phyloP scores from a whole-genome alignment of 2,888 invertebrate species.

The Hesperia comma region DNA sequence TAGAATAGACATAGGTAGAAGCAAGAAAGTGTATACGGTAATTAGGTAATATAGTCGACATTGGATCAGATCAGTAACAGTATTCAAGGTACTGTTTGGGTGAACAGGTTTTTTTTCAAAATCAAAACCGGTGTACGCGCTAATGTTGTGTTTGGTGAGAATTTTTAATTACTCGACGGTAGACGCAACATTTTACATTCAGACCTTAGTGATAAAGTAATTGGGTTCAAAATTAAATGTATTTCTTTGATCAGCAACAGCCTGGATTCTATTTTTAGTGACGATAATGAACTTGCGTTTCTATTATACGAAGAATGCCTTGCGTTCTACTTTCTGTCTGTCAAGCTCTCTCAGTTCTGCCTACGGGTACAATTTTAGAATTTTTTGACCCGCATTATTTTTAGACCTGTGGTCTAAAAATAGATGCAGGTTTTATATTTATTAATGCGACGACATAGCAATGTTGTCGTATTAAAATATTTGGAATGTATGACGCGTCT shows the following conservation, averaged over 20 bases:
- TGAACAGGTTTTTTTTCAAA: not conserved
- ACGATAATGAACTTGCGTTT: slow-evolving; percentile 6
- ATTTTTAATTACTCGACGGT: not conserved
- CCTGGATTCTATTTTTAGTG: not conserved
- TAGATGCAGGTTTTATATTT: no score
- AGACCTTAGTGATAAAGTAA: not conserved
- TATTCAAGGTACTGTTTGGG: not conserved
- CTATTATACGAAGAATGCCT: not conserved
- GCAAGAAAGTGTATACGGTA: not conserved
- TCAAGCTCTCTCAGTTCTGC: not conserved
- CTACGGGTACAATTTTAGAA: not conserved
- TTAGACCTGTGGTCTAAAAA: not conserved
- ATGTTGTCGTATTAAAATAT: not conserved
- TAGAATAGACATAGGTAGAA: no score
- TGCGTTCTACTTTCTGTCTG: slow-evolving; percentile 1
- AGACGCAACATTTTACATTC: not conserved
- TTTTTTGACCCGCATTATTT: slow-evolving; percentile 2
- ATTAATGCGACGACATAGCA: no score
- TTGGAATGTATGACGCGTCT: not conserved
- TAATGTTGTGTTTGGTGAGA: not conserved
- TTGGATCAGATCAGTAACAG: not conserved
- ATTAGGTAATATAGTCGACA: not conserved
- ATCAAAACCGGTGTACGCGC: not conserved
- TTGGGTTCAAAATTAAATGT: not conserved
- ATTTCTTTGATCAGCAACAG: not conserved